Evolutionary conservation across 2,797 vertebrate genomes (phyloP), one percentile per base, ranked within the genome.

Genomic region (Pogonophryne albipinna): DNA sequence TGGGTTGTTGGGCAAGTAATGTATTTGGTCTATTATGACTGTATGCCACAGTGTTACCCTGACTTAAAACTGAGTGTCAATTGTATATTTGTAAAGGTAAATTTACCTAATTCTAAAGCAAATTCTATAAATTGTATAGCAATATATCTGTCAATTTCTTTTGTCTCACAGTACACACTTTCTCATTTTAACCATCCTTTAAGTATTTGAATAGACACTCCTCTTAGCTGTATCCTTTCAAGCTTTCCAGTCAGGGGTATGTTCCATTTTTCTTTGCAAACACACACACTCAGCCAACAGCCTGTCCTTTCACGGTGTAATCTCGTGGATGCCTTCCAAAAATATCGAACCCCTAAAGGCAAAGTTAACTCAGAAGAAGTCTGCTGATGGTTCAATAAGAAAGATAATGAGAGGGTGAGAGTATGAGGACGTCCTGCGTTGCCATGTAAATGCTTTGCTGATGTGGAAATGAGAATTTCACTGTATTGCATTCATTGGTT

Each of bases 381-480:
- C 50, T 38, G 68, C 59, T 42, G 71, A 51, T 34, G 44, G 14
- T 57, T 78, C 71, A 65, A 76, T 68, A 67, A 71, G 63, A 50
- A 34, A n/a, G 56, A 66, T 71, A 59, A 82, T 69, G 56, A 77
- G 49, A 62, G 34, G 60, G 34, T 56, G 65, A 60, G 16, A 62
- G 20, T 49, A 20, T 53, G 15, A 59, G 12, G 12, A 52, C 10
- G 10, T 50, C 69, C 75, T 76, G 67, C 19, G 62, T 78, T 12
- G 12, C 51, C 27, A 62, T 72, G 74, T 71, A 70, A 86, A 88
- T 51, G 15, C 55, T 76, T 74, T 51, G 34, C 47, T 23, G 58
- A 74, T 71, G 62, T 68, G 64, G 78, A 85, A 86, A 85, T 79
- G 55, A 50, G 66, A 72, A 80, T 88, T 83, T 87, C 71, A 12